Base-by-base conservation (phyloP, 1,140 invertebrate genomes). In the Pristionchus pacificus region DNA sequence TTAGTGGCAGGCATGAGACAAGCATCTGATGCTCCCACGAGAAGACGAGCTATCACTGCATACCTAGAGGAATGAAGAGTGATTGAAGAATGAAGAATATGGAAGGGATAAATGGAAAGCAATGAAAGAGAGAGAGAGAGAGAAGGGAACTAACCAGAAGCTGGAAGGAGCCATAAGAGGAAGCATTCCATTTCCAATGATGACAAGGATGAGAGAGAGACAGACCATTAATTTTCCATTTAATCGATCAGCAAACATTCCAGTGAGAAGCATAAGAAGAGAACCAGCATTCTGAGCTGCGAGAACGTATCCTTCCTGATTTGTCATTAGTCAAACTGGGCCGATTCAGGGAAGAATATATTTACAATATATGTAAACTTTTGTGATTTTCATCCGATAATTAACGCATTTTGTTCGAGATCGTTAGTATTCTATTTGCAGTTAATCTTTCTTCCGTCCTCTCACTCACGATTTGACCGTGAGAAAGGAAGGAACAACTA, bases 141-240 rank as follows among this genome's bases (percentile, higher is more conserved):
- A 79, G 33, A 49, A 49, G 38, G 38, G 19, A 19, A 10, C 38
- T 49, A 19, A 83, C 80, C 80, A 82, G 72, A 83, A 82, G 28
- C 65, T 73, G 38, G 80, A 64, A 28, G 65, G 68, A 27, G 80
- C 80, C 19, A 82, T 55, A 24, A 81, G 49, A 13, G 80, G 80
- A 14, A 82, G 74, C 30, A 74, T 65, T 19, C 82, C 33, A 60
- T 82, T 82, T n/a, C 79, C 80, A 25, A 80, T 57, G 24, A 71
- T 70, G 58, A 82, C 82, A 19, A 82, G 68, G 19, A 82, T 15
- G 1, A 82, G 61, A 6, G 70, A 71, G 15, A 72, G 57, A 30
- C 68, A 74, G 0, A 82, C 82, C 80, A 82, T 82, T 64, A 72
- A 79, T 67, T 82, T 83, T 31, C 80, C 80, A 63, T 84, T 83